These are phyloP conservation scores for Andrena hattorfiana DNA, from an alignment of 2,888 invertebrate species.

Conservation along the genomic window DNA sequence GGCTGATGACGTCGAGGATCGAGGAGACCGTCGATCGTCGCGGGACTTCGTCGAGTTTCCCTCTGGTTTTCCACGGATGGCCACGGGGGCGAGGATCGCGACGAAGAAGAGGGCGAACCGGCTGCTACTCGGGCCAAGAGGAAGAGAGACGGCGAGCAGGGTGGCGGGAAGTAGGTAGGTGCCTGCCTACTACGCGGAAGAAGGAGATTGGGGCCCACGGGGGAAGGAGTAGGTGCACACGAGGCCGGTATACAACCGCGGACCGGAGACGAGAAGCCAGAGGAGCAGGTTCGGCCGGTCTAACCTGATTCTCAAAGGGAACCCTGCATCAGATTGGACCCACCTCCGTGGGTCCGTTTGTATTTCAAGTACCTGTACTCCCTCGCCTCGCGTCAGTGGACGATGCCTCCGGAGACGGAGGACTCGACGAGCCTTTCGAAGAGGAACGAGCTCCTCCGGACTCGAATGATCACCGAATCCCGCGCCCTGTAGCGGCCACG, in stretches of 20 bases:
- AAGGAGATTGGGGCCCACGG: conserved; percentile 76
- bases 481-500: background rate
- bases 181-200: conserved; percentile 80
- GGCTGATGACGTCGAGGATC: background rate
- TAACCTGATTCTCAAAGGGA: conserved; percentile 85
- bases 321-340: conserved; percentile 83
- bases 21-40: background rate
- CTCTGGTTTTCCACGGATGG: background rate
- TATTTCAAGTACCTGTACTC: conserved; percentile 84
- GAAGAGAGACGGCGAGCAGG: conserved; percentile 55
- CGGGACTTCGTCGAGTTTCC: background rate
- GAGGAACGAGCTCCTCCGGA: conserved; percentile 54
- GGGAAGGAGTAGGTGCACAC: conserved; percentile 74
- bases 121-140: conserved; percentile 30
- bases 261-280: conserved; percentile 78
- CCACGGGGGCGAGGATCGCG: conserved; percentile 21
- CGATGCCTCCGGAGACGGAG: conserved; percentile 75
- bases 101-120: conserved; percentile 54
- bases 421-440: conserved; percentile 66
- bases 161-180: conserved; percentile 72
- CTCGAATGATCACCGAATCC: conserved; percentile 1
- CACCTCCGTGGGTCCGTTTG: conserved; percentile 83
- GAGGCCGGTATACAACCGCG: conserved; percentile 75
- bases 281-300: conserved; percentile 85
- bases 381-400: conserved; percentile 80